Conservation (phyloP, 2,113 vertebrate species). For the Craseonycteris thonglongyai region DNA sequence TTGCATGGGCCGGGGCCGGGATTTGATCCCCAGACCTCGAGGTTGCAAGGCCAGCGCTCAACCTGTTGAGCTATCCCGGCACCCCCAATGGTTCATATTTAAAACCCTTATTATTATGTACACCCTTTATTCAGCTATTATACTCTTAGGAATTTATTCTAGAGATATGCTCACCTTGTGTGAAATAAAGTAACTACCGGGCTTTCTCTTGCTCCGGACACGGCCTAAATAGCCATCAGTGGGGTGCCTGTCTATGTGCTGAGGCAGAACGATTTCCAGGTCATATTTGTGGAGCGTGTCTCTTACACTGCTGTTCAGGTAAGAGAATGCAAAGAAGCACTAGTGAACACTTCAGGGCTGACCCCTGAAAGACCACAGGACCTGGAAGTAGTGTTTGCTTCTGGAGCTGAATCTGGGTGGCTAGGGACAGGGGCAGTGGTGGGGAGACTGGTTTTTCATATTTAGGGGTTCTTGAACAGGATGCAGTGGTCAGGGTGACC, state of each 20-base stretch:
- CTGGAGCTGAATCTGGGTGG: too few species aligned
- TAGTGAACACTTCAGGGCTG: neutral
- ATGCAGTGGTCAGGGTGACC: neutral
- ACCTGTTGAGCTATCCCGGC: too few species aligned
- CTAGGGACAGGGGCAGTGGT: too few species aligned
- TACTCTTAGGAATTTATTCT: neutral
- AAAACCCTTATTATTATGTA: neutral
- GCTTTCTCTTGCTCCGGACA: neutral
- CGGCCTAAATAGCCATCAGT: neutral
- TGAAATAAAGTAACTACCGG: neutral
- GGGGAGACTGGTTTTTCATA: neutral
- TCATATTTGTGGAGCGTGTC: neutral
- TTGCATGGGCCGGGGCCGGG: too few species aligned
- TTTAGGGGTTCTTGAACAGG: neutral
- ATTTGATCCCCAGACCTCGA: too few species aligned
- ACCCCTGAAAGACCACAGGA: neutral
- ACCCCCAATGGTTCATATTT: neutral
- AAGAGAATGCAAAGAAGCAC: neutral
- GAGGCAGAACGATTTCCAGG: neutral
- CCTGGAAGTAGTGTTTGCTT: neutral
- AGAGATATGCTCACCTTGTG: neutral
- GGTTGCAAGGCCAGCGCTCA: too few species aligned
- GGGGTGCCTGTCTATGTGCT: neutral
- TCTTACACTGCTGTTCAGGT: rapidly evolving
- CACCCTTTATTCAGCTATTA: neutral